Evolutionary conservation across 1,140 invertebrate genomes (phyloP).

Genomic region (Dreissena polymorpha): DNA sequence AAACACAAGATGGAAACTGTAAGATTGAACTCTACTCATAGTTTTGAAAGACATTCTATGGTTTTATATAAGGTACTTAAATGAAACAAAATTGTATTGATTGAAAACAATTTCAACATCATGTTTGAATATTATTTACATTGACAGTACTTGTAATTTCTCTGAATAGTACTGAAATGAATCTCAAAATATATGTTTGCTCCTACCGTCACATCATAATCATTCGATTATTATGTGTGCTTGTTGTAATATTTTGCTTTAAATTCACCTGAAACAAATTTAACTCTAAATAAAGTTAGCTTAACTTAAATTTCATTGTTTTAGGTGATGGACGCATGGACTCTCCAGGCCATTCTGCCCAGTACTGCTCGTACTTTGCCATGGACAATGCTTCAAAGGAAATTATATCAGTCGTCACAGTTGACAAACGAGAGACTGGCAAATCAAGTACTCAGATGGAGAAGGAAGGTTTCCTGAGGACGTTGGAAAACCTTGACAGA

Average conservation of each 20-base stretch:
- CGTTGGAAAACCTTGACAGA: constrained; percentile 8
- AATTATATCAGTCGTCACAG: constrained; percentile 26
- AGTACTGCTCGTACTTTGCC: constrained; percentile 54
- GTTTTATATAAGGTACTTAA: too few species aligned
- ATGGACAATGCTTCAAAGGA: constrained; percentile 48
- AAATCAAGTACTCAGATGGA: constrained; percentile 31
- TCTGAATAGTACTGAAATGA: not conserved
- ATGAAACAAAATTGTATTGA: too few species aligned
- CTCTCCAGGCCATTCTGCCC: constrained; percentile 55
- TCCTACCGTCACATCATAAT: not conserved
- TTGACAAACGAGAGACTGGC: constrained; percentile 54
- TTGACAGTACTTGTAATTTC: not conserved
- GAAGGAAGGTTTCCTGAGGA: constrained; percentile 29
- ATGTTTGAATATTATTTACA: not conserved
- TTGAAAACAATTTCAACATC: not conserved
- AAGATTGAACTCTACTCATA: too few species aligned
- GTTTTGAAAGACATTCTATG: too few species aligned
- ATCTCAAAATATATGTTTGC: not conserved
- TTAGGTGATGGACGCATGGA: constrained; percentile 59
- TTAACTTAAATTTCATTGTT: not conserved
- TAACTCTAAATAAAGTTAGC: not conserved
- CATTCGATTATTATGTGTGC: too few species aligned
- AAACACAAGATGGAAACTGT: too few species aligned
- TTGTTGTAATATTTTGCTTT: not conserved
- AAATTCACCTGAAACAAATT: not conserved